Evolutionary conservation across 2,888 invertebrate species (phyloP).

Genomic region (Zhuqinia jingwanae): DNA sequence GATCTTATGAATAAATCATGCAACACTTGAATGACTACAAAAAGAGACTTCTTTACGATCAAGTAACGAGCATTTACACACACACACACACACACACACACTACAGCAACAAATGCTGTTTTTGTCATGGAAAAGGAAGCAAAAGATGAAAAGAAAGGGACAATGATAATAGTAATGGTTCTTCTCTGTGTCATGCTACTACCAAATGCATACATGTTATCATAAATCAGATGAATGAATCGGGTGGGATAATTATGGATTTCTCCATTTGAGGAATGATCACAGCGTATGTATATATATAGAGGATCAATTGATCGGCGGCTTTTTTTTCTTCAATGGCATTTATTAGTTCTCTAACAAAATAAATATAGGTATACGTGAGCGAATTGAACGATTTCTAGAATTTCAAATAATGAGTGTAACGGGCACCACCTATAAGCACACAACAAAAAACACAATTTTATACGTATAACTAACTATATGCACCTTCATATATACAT

Average conservation of each 20-base stretch:
- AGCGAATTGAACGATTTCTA: constrained; percentile 24
- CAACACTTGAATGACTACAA: constrained; percentile 31
- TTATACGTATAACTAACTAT: too few species aligned
- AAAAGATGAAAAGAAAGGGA: constrained; percentile 8
- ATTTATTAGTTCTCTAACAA: background rate
- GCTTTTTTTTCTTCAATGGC: constrained; percentile 30
- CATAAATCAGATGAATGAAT: background rate
- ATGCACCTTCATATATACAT: too few species aligned
- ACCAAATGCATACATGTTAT: too few species aligned
- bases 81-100: too few species aligned
- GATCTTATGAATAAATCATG: constrained; percentile 50
- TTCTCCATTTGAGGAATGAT: background rate
- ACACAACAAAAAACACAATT: too few species aligned
- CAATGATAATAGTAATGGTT: too few species aligned
- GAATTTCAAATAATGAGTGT: too few species aligned
- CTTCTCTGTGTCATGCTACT: too few species aligned
- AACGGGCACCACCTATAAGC: too few species aligned
- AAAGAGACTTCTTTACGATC: constrained; percentile 46
- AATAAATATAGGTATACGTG: too few species aligned
- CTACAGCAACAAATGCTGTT: constrained; percentile 28
- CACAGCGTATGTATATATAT: too few species aligned
- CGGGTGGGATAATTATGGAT: constrained; percentile 30
- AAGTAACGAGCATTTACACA: constrained; percentile 43
- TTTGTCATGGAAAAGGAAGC: background rate
- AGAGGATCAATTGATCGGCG: constrained; percentile 16